Base-by-base conservation (phyloP, 2,888 invertebrate genomes). In the Sesia apiformis region DNA sequence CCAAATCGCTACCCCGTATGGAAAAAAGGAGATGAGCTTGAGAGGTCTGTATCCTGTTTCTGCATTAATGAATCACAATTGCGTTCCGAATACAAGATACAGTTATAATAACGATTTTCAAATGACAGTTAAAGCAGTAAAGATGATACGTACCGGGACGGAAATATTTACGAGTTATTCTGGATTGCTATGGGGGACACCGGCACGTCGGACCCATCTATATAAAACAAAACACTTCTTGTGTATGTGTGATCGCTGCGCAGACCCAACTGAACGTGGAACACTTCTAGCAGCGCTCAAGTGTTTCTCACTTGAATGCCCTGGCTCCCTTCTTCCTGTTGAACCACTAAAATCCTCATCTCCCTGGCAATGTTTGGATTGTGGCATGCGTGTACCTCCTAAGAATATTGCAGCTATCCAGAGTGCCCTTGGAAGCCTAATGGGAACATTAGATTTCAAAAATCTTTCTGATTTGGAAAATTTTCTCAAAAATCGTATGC, bases 91-190 rank as follows among this genome's bases (percentile, higher is more conserved):
- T 70, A 92, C 93, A 0, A 89, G 91, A 52, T 92, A 93, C 64
- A 89, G 89, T 53, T 94, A 92, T 64, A 92, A 93, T 64, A 72
- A 69, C 0, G 76, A 91, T 49, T 85, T 88, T 54, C 83, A 88
- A 63, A 92, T 94, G 91, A 84, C 90, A 40, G 89, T 93, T 0
- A 90, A 87, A 67, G 92, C 94, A 2, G 84, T 91, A 0, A 85
- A 88, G 56, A 81, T 87, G 4, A 94, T 95, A 58, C 72, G 75
- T 52, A 85, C 90, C 56, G 93, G 92, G 38, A 74, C 89, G 5
- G 94, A 94, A 78, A 90, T 95, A 58, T 92, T 92, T 52, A 91
- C 93, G 53, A 91, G 92, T 51, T 95, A 95, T 66, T 90, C 93
- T 0, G 91, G 92, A 56, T 65, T 92, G 39, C 75, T 93, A 51